These are phyloP conservation scores for Sinonovacula constricta DNA, from an alignment of 1,140 invertebrate species.

Conservation along the genomic window DNA sequence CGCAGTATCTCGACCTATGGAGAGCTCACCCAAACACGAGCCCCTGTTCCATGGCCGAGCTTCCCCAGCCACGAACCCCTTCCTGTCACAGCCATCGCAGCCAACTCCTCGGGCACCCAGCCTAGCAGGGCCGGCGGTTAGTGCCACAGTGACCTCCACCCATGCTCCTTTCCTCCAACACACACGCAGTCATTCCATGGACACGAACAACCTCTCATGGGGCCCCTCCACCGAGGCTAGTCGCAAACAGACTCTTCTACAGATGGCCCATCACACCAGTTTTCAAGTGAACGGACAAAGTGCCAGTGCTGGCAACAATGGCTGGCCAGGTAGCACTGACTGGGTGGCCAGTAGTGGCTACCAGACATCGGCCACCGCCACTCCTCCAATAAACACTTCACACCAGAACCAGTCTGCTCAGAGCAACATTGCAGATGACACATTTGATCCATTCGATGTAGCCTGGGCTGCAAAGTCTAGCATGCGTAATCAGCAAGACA, in stretches of 20 bases:
- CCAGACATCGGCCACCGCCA: conserved; percentile 67
- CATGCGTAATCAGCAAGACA: conserved; percentile 59
- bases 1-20: background rate
- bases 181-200: conserved; percentile 82
- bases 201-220: conserved; percentile 70
- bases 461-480: conserved; percentile 87
- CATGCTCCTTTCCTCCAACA: conserved; percentile 73
- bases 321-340: conserved; percentile 13
- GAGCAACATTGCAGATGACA: conserved; percentile 34
- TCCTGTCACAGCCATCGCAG: conserved; percentile 75
- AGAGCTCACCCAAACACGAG: too few species aligned
- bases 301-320: conserved; percentile 36
- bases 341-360: conserved; percentile 47
- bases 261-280: conserved; percentile 65
- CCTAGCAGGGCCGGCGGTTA: conserved; percentile 51
- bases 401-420: conserved; percentile 67
- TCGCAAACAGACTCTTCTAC: conserved; percentile 61
- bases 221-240: conserved; percentile 24
- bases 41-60: conserved; percentile 6
- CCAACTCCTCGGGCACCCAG: conserved; percentile 52
- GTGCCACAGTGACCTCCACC: conserved; percentile 55
- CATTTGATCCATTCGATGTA: conserved; percentile 89
- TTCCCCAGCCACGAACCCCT: conserved; percentile 82
- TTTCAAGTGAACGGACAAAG: conserved; percentile 63
- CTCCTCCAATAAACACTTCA: conserved; percentile 61